Evolutionary conservation across 1,140 invertebrate species (phyloP).

Genomic region (Drosophila nebulosa): DNA sequence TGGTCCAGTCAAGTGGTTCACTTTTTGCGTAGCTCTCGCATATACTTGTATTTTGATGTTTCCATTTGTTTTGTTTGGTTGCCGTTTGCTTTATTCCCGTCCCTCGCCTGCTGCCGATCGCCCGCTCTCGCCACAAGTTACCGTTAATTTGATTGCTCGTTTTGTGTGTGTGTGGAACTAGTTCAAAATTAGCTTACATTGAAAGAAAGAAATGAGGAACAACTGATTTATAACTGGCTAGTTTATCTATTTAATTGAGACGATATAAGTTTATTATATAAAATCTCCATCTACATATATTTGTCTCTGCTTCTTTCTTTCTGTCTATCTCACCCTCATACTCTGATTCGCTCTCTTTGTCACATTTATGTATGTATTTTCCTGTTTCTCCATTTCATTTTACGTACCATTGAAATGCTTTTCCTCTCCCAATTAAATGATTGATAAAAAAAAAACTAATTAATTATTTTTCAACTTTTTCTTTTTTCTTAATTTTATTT

Average conservation of each 20-base stretch:
- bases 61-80: background rate
- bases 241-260: background rate
- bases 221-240: background rate
- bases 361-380: too few species aligned
- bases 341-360: background rate
- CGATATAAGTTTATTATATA: background rate
- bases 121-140: background rate
- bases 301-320: background rate
- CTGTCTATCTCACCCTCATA: background rate
- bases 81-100: background rate
- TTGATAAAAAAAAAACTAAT: constrained; percentile 45
- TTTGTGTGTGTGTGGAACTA: background rate
- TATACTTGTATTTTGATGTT: background rate
- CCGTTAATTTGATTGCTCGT: background rate
- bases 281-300: too few species aligned
- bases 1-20: background rate
- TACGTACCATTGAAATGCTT: constrained; percentile 18
- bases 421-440: constrained; percentile 16
- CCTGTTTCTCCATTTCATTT: background rate
- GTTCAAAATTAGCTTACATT: background rate
- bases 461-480: constrained; percentile 68
- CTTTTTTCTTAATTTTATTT: constrained; percentile 41
- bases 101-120: too few species aligned
- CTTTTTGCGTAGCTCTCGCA: background rate
- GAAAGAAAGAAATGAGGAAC: background rate